These are phyloP conservation scores for Neoseiulus cucumeris DNA, from an alignment of 1,140 invertebrate species.

Conservation along the genomic window DNA sequence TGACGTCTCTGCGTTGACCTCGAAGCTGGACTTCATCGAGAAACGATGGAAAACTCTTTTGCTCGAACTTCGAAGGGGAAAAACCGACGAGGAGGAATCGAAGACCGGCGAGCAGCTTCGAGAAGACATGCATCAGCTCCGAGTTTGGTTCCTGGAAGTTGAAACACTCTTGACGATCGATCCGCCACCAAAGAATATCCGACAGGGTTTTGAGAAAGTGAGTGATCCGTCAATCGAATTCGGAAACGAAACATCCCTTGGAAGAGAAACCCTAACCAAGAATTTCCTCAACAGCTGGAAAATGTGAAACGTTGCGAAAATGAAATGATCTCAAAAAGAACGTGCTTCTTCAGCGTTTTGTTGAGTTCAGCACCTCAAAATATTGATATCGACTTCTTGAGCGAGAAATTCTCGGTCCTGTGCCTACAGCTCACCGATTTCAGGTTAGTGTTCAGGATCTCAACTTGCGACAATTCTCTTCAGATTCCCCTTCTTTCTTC, in stretches of 20 bases:
- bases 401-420: conserved; percentile 3
- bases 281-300: not conserved
- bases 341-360: conserved; percentile 9
- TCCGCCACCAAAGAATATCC: not conserved
- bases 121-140: not conserved
- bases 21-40: conserved; percentile 38
- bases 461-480: no score
- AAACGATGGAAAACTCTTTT: conserved; percentile 38
- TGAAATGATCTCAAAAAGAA: not conserved
- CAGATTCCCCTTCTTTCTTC: no score
- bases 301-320: not conserved
- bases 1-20: conserved; percentile 10
- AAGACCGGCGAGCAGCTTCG: conserved; percentile 21
- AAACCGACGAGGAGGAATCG: conserved; percentile 18
- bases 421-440: conserved; percentile 4
- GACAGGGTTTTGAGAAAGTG: not conserved
- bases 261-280: not conserved
- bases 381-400: not conserved
- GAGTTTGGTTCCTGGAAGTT: conserved; percentile 4
- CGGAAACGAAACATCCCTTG: not conserved
- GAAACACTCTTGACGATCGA: not conserved
- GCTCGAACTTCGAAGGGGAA: conserved; percentile 26
- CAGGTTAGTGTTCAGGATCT: no score
- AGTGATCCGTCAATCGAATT: not conserved
- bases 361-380: not conserved